Base-by-base conservation (phyloP, 2,888 invertebrate species). In the Diplolepis rosae region DNA sequence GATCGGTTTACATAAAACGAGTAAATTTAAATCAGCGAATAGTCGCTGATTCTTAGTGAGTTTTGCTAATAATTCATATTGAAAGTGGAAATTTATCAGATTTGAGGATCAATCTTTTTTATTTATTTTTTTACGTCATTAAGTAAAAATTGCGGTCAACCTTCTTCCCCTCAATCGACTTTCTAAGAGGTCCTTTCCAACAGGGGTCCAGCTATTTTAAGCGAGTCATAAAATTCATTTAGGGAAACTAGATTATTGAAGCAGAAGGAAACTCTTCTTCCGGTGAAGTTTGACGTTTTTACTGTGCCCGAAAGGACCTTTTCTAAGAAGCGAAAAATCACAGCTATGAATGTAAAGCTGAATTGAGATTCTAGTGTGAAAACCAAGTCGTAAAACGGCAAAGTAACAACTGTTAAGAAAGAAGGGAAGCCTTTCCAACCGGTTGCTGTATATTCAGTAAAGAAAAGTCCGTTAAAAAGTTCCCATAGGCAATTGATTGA, bases 281-380 rank as follows among this genome's bases (percentile, higher is more conserved):
- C 35, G 56, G 39, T 61, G 35, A 61, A 61, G 7, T 39, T 39
- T 39, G 39, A 61, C 56, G 7, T 61, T 61, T 61, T 61, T 24
- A 61, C 24, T 39, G 24, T 35, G 24, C 13, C 22, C 56, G 35
- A 35, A 61, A 61, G 35, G 35, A 61, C 35, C 22, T 56, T 39
- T 61, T 35, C n/a, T 18, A 35, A 22, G 35, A 61, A 24, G 35
- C 13, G 52, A 61, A 35, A 61, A 61, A 35, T 61, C 35, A 24
- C 11, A 32, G 13, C 51, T 27, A 27, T 27, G n/a, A 51, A 51
- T 27, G 27, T 6, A 11, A 22, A 13, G n/a, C 27, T n/a, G 27
- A 35, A 13, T 61, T 22, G 15, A 61, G 13, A 7, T n/a, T 61
- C 24, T 24, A 22, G 35, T 35, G 22, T 1, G 35, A 39, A 39